These are phyloP conservation scores for Oryzias javanicus DNA, from an alignment of 2,113 vertebrate genomes.

Conservation along the genomic window DNA sequence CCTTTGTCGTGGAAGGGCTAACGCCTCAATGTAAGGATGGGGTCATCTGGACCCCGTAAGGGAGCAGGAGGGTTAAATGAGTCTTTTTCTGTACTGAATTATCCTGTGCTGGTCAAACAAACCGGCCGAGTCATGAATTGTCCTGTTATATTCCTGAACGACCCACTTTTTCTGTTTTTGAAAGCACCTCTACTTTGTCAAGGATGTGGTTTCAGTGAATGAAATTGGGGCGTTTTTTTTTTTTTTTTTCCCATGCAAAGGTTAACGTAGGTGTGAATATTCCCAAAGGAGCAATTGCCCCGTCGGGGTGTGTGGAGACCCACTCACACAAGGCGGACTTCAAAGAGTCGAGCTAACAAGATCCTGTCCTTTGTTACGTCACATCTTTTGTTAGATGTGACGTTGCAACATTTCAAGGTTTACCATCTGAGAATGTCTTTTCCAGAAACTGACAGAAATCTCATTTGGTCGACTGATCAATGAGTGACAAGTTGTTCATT, in stretches of 20 bases:
- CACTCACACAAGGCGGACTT: conserved; percentile 18
- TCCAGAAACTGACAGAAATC: not conserved
- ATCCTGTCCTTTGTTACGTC: not conserved
- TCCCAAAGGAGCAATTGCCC: conserved; percentile 1
- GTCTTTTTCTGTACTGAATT: too few species aligned
- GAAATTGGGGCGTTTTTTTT: not conserved
- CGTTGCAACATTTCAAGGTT: not conserved
- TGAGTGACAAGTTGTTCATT: not conserved
- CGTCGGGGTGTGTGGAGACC: conserved; percentile 12
- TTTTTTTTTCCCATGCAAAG: not conserved
- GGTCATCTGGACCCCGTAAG: too few species aligned
- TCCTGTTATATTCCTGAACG: too few species aligned
- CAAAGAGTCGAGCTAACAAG: conserved; percentile 5
- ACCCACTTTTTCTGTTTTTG: not conserved
- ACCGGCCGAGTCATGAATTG: too few species aligned
- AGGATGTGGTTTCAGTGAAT: not conserved
- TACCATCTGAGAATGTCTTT: not conserved
- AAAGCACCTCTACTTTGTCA: not conserved
- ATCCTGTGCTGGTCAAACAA: too few species aligned
- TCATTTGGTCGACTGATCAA: not conserved
- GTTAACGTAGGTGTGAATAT: conserved; percentile 9
- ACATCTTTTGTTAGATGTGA: conserved; percentile 1
- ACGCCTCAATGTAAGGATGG: too few species aligned
- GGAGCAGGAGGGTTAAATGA: too few species aligned
- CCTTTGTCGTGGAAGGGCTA: too few species aligned